Evolutionary conservation across 2,113 vertebrate species (phyloP).

Genomic region (Eulemur rufifrons): DNA sequence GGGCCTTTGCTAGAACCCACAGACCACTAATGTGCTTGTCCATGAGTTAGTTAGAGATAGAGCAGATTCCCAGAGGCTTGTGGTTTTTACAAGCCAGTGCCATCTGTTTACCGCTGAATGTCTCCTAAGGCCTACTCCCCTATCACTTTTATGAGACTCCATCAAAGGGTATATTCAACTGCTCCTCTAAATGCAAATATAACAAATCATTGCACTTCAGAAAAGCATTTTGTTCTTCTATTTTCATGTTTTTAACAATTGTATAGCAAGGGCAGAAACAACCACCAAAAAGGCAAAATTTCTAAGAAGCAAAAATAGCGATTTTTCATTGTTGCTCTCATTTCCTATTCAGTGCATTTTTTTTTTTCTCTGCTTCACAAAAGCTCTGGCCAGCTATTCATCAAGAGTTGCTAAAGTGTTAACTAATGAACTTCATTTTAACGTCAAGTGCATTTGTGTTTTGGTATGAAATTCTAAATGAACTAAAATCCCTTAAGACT

Average conservation of each 20-base stretch:
- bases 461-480: not conserved
- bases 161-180: not conserved
- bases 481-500: conserved; percentile 25
- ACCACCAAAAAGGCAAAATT: not conserved
- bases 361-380: not conserved
- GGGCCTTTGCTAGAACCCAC: not conserved
- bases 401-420: not conserved
- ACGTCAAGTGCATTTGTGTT: not conserved
- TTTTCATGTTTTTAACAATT: conserved; percentile 16
- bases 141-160: conserved; percentile 22
- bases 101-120: not conserved
- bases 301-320: not conserved
- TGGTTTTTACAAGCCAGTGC: not conserved
- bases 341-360: not conserved
- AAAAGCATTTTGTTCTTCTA: conserved; percentile 33
- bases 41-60: not conserved
- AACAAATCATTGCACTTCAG: not conserved
- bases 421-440: not conserved
- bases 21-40: not conserved
- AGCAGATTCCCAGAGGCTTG: not conserved
- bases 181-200: not conserved
- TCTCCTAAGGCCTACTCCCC: conserved; percentile 4
- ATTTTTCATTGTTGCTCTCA: not conserved
- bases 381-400: not conserved
- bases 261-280: not conserved